Percentiles rank a stretch among this genome's conserved stretches.
phyloP scores from a whole-genome alignment of 2,797 vertebrate genomes.

The Masticophis lateralis region DNA sequence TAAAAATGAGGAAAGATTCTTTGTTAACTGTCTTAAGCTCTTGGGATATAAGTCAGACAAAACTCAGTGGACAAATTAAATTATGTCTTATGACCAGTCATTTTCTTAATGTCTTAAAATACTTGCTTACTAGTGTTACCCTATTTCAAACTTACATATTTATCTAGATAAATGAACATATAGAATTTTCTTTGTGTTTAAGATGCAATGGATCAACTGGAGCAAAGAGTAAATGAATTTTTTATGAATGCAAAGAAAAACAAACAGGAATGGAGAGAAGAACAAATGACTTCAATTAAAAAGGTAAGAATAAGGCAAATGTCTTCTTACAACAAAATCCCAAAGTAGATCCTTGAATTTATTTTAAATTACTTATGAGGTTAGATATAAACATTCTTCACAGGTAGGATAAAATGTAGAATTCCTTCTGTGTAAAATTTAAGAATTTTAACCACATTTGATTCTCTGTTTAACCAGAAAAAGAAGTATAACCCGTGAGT shows the following conservation, averaged over 20 bases:
- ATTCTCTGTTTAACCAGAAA: neutral
- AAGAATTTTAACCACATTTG: neutral
- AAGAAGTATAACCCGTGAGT: neutral
- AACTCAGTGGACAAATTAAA: neutral
- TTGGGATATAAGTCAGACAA: neutral
- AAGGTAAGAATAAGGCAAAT: conserved; percentile 78
- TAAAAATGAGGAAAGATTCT: neutral
- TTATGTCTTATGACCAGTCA: neutral
- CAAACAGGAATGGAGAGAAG: conserved; percentile 98
- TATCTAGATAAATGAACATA: conserved; percentile 41
- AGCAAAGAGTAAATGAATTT: conserved; percentile 97
- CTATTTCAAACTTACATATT: conserved; percentile 24
- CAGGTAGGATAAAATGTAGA: neutral
- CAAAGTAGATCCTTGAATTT: neutral
- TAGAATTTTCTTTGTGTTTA: conserved; percentile 59
- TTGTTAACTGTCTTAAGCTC: neutral
- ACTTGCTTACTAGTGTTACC: neutral
- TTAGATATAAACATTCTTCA: neutral
- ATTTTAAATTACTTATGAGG: neutral
- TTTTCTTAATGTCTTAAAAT: neutral
- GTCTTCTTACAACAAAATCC: neutral
- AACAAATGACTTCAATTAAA: conserved; percentile 98
- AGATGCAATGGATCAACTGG: conserved; percentile 98
- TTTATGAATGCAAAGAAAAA: conserved; percentile 99
- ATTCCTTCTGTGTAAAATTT: neutral